Evolutionary conservation across 2,888 invertebrate genomes (phyloP), one percentile per base, ranked within the genome.

Genomic region (Meta bourneti): DNA sequence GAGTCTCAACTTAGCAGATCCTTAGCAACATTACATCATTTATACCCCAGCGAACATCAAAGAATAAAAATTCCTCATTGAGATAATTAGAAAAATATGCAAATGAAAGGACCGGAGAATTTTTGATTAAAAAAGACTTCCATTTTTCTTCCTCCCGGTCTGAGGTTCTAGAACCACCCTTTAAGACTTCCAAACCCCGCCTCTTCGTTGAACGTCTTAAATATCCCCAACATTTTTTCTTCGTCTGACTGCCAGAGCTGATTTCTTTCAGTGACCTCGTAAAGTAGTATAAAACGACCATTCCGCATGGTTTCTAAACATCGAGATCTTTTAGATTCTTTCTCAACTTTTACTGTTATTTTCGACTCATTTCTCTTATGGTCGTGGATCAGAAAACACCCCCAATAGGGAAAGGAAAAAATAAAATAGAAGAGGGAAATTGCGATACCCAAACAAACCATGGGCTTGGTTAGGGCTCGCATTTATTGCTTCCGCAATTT

Each of bases 351-450:
- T 88, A 80, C 81, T 72, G 81, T 74, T 80, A 74, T 75, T 81
- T 74, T 81, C 88, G 88, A 81, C 70, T 75, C 88, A 88, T 88
- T 88, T 88, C 88, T 88, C 81, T 88, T 81, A 51, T 75, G 61
- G 54, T 70, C 19, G 49, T 75, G 13, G 88, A 75, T 61, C 79
- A 81, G 81, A 80, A 78, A 61, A 54, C 51, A 77, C 51, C 51
- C 49, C n/a, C 7, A 51, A n/a, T 77, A 49, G 71, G 20, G 51
- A 49, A 79, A n/a, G 20, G 48, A n/a, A 71, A 51, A 48, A 72
- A 52, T 51, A 34, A 48, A 78, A 51, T 49, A 86, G 61, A 20
- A 19, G 48, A 61, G 48, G 84, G 70, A 74, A 72, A 87, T 69
- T 54, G 77, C 8, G 77, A 72, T 77, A 77, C 69, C 52, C 85